phyloP scores from a whole-genome alignment of 2,888 invertebrate species.

The Muschampia plurimacula region DNA sequence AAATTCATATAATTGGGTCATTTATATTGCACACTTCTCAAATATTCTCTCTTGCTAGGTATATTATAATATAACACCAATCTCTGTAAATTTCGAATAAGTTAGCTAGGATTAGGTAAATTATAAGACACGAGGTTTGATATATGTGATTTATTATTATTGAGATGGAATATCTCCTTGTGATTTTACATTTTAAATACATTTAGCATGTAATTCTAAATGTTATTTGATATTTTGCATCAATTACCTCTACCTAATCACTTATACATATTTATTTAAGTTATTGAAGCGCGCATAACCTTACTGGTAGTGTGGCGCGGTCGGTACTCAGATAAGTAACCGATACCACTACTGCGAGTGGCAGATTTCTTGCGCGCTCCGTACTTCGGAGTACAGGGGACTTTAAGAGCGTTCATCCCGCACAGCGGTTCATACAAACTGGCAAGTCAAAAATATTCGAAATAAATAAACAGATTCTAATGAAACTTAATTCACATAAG shows the following conservation, averaged over 20 bases:
- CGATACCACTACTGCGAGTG: no score
- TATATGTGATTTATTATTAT: background rate
- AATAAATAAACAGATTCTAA: no score
- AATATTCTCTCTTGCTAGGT: slow-evolving; percentile 49
- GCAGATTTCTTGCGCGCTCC: no score
- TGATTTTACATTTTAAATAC: background rate
- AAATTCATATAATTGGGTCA: slow-evolving; percentile 70
- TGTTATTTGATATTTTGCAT: slow-evolving; percentile 1
- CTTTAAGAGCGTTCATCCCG: no score
- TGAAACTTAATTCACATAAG: no score
- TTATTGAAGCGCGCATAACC: no score
- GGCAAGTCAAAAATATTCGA: no score
- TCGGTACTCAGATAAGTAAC: no score
- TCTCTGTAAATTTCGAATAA: slow-evolving; percentile 20
- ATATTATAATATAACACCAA: background rate
- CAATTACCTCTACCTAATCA: slow-evolving; percentile 1
- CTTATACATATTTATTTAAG: background rate
- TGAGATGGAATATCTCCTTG: background rate
- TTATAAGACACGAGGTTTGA: background rate
- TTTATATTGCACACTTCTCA: slow-evolving; percentile 65
- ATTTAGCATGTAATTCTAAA: background rate
- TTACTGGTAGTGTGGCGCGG: no score
- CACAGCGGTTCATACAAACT: no score
- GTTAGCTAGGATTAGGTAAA: background rate
- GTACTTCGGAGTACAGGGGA: no score